Base-by-base conservation (phyloP, 2,797 vertebrate genomes). In the Tangara arthus region DNA sequence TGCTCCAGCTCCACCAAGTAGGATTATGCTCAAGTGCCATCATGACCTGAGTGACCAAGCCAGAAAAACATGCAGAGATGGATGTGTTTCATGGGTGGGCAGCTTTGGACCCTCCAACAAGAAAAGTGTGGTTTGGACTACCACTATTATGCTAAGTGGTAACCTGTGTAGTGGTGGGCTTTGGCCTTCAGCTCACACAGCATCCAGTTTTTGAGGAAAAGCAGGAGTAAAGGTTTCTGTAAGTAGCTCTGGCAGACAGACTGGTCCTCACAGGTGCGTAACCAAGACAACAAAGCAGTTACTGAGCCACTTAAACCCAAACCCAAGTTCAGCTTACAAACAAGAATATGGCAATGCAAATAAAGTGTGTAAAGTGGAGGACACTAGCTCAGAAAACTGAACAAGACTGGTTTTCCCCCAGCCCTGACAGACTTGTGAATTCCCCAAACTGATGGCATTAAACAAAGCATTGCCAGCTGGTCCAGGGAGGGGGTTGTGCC, bases 391-490 rank as follows among this genome's bases (percentile, higher is more conserved):
- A 86, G 42, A 34, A 85, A 63, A 75, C 26, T 57, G 52, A 88
- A 64, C 11, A 65, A 57, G 20, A 17, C 15, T 35, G 20, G 4
- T 10, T 64, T 60, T 59, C 3, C 20, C 16, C 7, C 8, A 32
- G n/a, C 6, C 15, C 8, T 46, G 20, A 55, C 11, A 18, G 12
- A 49, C 3, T 26, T 90, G 20, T 35, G 35, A 35, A 30, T 32
- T 63, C 16, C 8, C 15, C 17, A 41, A 4, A 18, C 20, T 65
- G 23, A 15, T 82, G 26, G 20, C 61, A 44, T 66, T 3, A 50
- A 30, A 10, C 37, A 50, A 2, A 50, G 8, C 37, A 50, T 28
- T 0, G 0, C 15, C 61, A 50, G 6, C 15, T 10, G 1, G 22
- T 4, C 9, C 42, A 50, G 27, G 12, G 12, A 59, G 22, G 18